Base-by-base conservation (phyloP, 2,797 vertebrate species). In the Xiphorhynchus erythropygius region DNA sequence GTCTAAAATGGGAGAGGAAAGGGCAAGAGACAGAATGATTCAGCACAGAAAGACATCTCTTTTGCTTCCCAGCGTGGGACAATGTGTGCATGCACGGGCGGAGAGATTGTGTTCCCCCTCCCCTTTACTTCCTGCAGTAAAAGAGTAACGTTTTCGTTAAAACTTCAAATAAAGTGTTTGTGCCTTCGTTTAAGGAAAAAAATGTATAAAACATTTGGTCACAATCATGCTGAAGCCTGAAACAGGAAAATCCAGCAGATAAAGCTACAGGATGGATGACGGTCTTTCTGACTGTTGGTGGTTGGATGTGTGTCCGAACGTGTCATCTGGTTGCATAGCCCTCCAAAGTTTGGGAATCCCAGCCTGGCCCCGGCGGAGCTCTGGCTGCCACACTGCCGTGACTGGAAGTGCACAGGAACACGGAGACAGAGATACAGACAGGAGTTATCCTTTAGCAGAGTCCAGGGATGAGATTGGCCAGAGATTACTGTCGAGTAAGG, bases 241-340 rank as follows among this genome's bases (percentile, higher is more conserved):
- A 98, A 98, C 94, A 97, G 96, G 98, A 94, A 93, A 98, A 97
- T 97, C 97, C 98, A 98, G 98, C 98, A 97, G 97, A 91, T 98
- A 97, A 98, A 98, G 98, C 98, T 98, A 98, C 96, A 97, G 97
- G 97, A 97, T 94, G 96, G 97, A 98, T 97, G 97, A 96, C 96
- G 95, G 93, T 89, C 94, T 91, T 69, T 78, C 88, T 75, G 91
- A 63, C 94, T 67, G 70, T 25, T 30, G 92, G 74, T 82, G 84
- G 79, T 52, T 59, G 89, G 77, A 78, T 79, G 84, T 84, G 91
- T 91, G 95, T 94, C 91, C 42, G 10, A 91, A 97, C 98, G 98
- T 98, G 98, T 98, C 97, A 84, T 98, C 97, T 98, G 96, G 98
- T 99, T 99, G 99, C 99, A 99, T 99, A 99, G 99, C 98, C 98